Base-by-base conservation (phyloP, 92 coral and sea anemone species). In the Umimayanthus chanpuru region DNA sequence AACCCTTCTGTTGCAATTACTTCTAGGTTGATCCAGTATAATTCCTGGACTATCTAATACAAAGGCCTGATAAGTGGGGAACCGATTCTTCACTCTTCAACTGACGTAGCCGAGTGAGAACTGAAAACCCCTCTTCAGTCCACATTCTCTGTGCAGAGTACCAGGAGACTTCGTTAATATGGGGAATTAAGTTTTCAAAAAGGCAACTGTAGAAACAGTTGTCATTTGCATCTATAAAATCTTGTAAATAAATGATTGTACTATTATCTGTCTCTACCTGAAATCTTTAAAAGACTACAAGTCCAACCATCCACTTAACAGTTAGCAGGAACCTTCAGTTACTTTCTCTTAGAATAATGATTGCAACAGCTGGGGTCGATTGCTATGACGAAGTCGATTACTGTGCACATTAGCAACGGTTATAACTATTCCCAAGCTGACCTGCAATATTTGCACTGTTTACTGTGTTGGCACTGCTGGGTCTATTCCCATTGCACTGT, bases 261-360 rank as follows among this genome's bases (percentile, higher is more conserved):
- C 0, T 2, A 32, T 32, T 32, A 32, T 32, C 36, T 32, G 36
- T 32, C 36, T 32, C 0, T 32, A 32, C 0, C 64, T 55, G 64
- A 15, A 11, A 12, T 55, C 14, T 55, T 11, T 2, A 55, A n/a
- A n/a, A 55, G 64, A 55, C 1, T 55, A 55, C 0, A 55, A 55
- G 9, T 15, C 25, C 1, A 2, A 56, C 66, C 66, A 55, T 56
- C 66, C 21, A 21, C 16, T 25, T 1, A 61, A 61, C 26, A 61
- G 26, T 25, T 61, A 61, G 25, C 7, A 28, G 15, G 82, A 80
- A 53, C 18, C 23, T 29, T 32, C 4, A 53, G 39, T 55, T 83
- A 43, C 65, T 68, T 68, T 83, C 44, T 73, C 40, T 83, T 78
- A 12, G 41, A 83, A 78, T 44, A 83, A 70, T 21, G 78, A 70